Evolutionary conservation across 2,888 invertebrate species (phyloP).

Genomic region (Lacanobia wlatinum): DNA sequence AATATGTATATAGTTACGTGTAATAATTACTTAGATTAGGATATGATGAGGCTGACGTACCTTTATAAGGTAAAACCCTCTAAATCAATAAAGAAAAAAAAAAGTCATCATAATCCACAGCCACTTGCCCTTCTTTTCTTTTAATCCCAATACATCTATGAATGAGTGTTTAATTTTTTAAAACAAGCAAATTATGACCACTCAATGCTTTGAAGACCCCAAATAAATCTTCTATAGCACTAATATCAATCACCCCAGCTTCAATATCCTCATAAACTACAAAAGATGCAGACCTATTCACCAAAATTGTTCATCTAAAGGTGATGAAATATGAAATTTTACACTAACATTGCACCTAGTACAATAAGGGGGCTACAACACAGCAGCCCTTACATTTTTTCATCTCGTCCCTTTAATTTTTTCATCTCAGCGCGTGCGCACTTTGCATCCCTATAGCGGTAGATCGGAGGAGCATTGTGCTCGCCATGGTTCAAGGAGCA

Average conservation of each 20-base stretch:
- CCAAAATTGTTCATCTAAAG: slow-evolving; percentile 57
- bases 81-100: no score
- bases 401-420: slow-evolving; percentile 59
- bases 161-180: no score
- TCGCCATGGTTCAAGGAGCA: slow-evolving; percentile 35
- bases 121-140: no score
- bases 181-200: no score
- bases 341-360: slow-evolving; percentile 67
- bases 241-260: background rate
- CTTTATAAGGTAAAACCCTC: no score
- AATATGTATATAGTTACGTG: no score
- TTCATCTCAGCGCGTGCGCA: slow-evolving; percentile 74
- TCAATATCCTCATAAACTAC: slow-evolving; percentile 21
- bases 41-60: no score
- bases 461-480: slow-evolving; percentile 38
- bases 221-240: background rate
- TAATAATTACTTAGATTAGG: no score
- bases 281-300: slow-evolving; percentile 33
- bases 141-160: no score
- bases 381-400: slow-evolving; percentile 62
- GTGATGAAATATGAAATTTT: slow-evolving; percentile 75
- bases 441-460: slow-evolving; percentile 60
- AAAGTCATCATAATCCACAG: no score
- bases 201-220: background rate
- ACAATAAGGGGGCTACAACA: slow-evolving; percentile 36